Evolutionary conservation across 1,140 invertebrate genomes (phyloP).

Genomic region (Drosophila persimilis): DNA sequence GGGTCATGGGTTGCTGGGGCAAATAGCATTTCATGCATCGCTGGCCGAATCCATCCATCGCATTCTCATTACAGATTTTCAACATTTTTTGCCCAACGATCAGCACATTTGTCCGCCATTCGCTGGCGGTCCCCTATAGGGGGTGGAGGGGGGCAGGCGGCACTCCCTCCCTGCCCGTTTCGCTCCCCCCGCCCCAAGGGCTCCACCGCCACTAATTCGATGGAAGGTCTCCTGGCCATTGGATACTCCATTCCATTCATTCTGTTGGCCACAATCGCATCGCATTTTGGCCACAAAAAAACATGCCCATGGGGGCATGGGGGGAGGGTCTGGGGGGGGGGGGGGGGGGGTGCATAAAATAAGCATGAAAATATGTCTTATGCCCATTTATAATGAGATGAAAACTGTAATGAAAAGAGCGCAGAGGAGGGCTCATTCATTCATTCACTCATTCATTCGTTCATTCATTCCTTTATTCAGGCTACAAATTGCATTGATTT

Average conservation of each 20-base stretch:
- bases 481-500: slow-evolving; percentile 45
- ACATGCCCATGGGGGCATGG: no score
- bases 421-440: slow-evolving; percentile 5
- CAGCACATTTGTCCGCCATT: no score
- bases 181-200: no score
- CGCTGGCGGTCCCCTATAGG: no score
- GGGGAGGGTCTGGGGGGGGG: no score
- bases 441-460: slow-evolving; percentile 10
- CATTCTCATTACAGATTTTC: slow-evolving; percentile 28
- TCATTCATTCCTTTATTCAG: not conserved
- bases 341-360: slow-evolving; percentile 21
- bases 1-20: slow-evolving; percentile 1
- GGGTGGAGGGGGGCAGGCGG: no score
- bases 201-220: not conserved
- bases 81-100: not conserved
- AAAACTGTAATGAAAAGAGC: slow-evolving; percentile 38
- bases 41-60: slow-evolving; percentile 18
- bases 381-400: slow-evolving; percentile 41
- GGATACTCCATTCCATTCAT: slow-evolving; percentile 25
- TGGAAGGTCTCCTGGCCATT: slow-evolving; percentile 27
- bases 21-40: slow-evolving; percentile 35
- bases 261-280: slow-evolving; percentile 5
- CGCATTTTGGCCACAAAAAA: not conserved
- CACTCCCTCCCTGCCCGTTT: no score
- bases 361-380: slow-evolving; percentile 40